Base-by-base conservation (phyloP, 37 sponge, comb jelly and placozoan species). In the Theonella swinhoei region DNA sequence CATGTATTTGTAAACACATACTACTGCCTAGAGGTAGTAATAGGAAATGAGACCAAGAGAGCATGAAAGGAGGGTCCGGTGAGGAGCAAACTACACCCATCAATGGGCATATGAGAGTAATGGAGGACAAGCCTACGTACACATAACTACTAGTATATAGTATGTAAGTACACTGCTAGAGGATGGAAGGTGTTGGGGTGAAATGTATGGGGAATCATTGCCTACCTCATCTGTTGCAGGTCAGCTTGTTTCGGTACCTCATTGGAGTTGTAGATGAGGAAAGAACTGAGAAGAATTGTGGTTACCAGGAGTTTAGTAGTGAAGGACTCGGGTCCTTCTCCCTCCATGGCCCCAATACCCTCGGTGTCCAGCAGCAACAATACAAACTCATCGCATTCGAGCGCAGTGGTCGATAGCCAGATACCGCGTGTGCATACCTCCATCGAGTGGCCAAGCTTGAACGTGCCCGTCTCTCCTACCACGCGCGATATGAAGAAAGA, bases 401-500 rank as follows among this genome's bases (percentile, higher is more conserved):
- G 41, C 1, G 42, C 78, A 28, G 75, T 64, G 0, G 85, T 85
- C 1, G 63, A 66, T 61, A 85, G 33, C 85, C 85, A 85, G 40
- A 85, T 69, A 1, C 85, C 85, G 1, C 37, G 61, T 0, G 85
- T 85, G 62, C 72, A 72, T 1, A 61, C 59, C 25, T 77, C 33
- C 70, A 69, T 69, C 7, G 85, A 67, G 62, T 85, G 85, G 29
- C 85, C 72, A 28, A 85, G 24, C 23, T 36, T 25, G 62, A 85
- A 85, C 25, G 71, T 42, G 24, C 66, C 62, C n/a, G 65, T 25
- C 8, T 26, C 39, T 1, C 78, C 85, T 11, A 77, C 35, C 62
- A 85, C 19, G 0, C 78, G 70, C 0, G 85, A 85, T 30, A 85
- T 68, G 29, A 85, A 59, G 72, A 76, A 85, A 0, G 85, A 85